Base-by-base conservation (phyloP, 2,888 invertebrate genomes). In the Netelia fuscicornis region DNA sequence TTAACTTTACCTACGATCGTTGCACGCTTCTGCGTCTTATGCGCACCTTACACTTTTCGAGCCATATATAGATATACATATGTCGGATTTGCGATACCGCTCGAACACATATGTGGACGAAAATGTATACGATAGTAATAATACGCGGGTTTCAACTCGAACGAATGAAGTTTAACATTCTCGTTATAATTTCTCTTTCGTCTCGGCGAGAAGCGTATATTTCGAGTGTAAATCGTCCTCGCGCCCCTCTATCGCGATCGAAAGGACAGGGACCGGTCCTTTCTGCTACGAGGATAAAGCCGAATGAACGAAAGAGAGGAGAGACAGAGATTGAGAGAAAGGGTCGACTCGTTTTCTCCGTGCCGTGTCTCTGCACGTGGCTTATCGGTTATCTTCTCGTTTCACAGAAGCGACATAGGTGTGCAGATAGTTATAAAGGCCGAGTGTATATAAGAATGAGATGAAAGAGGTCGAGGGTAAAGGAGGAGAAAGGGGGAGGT, bases 1-100 rank as follows among this genome's bases (percentile, higher is more conserved):
- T 84, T 84, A 84, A 84, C 74, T 78, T 74, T 65, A 81, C 84
- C 81, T 77, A 81, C 72, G 84, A 68, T 58, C 74, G 48, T 65
- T 70, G 65, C 77, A 74, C 30, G 48, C n/a, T 74, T 74, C 65
- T 60, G 81, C 20, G 25, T 81, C 81, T 67, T 68, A 62, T 72
- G 77, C 68, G 37, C 68, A 64, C 68, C 56, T 77, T 48, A 64
- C 30, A 10, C 60, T 62, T 6, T 13, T 67, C 25, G 20, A 79
- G 64, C 62, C 17, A 58, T 54, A 54, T 17, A 78, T 74, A 74
- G 20, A 67, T 68, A 17, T 42, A 62, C 56, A 79, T 48, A 37
- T 60, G 37, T 20, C 23, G 11, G 5, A 30, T 58, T 17, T 58
- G 20, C 58, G 9, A 20, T 58, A 74, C 48, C 6, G 37, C 37